Conservation (phyloP, 2,797 vertebrate species). For the Sylvilagus floridanus region DNA sequence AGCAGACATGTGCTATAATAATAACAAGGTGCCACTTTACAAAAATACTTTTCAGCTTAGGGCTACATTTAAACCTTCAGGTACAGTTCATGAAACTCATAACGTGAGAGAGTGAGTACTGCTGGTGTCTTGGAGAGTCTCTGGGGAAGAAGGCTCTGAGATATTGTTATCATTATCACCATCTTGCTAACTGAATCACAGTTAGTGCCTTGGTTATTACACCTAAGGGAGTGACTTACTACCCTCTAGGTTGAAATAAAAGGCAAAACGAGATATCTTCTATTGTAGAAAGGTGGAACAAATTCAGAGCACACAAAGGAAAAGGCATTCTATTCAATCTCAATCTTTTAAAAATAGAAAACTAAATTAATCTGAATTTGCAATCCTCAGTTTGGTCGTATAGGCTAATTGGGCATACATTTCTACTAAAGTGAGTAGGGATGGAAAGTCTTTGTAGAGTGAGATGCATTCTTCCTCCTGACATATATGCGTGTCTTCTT, state of each 20-base stretch:
- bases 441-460: background rate
- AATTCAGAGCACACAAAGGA: constrained; percentile 60
- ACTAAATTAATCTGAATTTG: constrained; percentile 69
- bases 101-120: constrained; percentile 56
- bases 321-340: constrained; percentile 37
- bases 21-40: constrained; percentile 78
- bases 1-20: constrained; percentile 68
- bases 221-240: constrained; percentile 76
- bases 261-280: constrained; percentile 60
- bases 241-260: constrained; percentile 74
- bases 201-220: constrained; percentile 74
- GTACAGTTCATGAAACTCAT: constrained; percentile 81
- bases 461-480: background rate
- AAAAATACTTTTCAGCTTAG: constrained; percentile 71
- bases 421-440: constrained; percentile 52
- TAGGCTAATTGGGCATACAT: constrained; percentile 4
- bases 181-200: constrained; percentile 71
- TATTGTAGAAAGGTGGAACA: constrained; percentile 64
- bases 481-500: background rate
- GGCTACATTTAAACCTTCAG: constrained; percentile 70
- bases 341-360: constrained; percentile 60
- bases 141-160: constrained; percentile 70
- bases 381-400: constrained; percentile 60
- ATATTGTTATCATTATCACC: constrained; percentile 79
- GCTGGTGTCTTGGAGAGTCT: constrained; percentile 36